Evolutionary conservation across 2,888 invertebrate genomes (phyloP).

Genomic region (Therioaphis trifolii): DNA sequence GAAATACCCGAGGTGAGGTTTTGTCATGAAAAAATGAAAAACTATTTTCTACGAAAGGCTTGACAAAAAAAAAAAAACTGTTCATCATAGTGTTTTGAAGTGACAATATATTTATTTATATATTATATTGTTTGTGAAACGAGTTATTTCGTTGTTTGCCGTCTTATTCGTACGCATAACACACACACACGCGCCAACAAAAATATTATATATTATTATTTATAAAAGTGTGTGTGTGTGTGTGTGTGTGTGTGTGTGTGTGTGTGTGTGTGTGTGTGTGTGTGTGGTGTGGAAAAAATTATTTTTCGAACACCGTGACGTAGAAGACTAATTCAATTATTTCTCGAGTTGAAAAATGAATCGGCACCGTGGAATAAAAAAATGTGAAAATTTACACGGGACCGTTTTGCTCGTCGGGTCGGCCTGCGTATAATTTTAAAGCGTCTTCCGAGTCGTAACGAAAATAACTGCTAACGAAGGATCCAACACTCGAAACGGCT

Average conservation of each 20-base stretch:
- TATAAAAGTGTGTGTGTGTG: not conserved
- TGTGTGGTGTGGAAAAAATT: not conserved
- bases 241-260: not conserved
- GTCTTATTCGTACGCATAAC: not conserved
- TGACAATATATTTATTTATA: not conserved
- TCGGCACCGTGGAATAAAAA: not conserved
- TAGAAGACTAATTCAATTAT: slow-evolving; percentile 21
- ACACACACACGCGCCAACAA: no score
- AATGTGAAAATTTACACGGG: not conserved
- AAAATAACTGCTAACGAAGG: slow-evolving; percentile 43
- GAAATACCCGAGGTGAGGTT: not conserved
- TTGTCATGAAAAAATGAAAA: not conserved
- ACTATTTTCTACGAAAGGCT: not conserved
- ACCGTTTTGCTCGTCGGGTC: not conserved
- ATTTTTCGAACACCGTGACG: not conserved
- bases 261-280: not conserved
- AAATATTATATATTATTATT: no score
- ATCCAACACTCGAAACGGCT: slow-evolving; percentile 28
- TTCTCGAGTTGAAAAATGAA: slow-evolving; percentile 4
- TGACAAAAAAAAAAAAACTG: not conserved
- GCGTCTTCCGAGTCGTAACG: not conserved
- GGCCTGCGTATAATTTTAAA: not conserved
- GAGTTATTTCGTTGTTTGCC: not conserved
- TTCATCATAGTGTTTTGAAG: not conserved
- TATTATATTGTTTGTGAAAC: not conserved